Evolutionary conservation across 2,797 vertebrate genomes (phyloP).

Genomic region (Petrocephalus sullivani): DNA sequence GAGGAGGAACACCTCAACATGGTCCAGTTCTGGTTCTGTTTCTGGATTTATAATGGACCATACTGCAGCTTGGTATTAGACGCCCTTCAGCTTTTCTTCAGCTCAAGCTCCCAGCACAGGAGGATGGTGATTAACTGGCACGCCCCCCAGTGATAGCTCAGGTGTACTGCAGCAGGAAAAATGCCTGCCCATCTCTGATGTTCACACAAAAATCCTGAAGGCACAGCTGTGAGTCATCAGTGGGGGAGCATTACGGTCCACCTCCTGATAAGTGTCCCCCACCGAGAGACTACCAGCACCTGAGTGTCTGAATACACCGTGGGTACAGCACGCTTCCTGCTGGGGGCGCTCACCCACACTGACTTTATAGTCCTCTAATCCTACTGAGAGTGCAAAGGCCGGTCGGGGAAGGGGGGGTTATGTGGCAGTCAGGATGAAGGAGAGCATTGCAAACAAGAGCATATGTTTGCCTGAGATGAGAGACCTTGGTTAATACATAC

Average conservation of each 20-base stretch:
- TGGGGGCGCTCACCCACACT: not conserved
- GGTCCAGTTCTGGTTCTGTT: not conserved
- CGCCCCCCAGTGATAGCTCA: not conserved
- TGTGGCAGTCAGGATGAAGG: constrained; percentile 40
- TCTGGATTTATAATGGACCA: not conserved
- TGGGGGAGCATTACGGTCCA: not conserved
- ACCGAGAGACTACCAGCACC: not conserved
- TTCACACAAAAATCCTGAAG: not conserved
- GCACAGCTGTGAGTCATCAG: not conserved
- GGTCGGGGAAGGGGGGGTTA: constrained; percentile 42
- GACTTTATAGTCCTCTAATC: constrained; percentile 44
- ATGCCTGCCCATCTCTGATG: not conserved
- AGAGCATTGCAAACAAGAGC: constrained; percentile 52
- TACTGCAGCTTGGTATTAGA: not conserved
- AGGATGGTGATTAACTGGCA: not conserved
- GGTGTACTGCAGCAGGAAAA: not conserved
- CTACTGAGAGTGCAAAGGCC: constrained; percentile 43
- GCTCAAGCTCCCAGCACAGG: not conserved
- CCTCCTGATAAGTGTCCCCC: not conserved
- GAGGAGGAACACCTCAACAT: not conserved
- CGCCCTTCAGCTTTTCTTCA: not conserved
- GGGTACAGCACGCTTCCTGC: not conserved
- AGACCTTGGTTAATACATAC: constrained; percentile 57
- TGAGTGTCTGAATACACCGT: not conserved
- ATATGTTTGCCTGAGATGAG: constrained; percentile 53